Base-by-base conservation (phyloP, 2,888 invertebrate species). In the Rhynchonema sp. region DNA sequence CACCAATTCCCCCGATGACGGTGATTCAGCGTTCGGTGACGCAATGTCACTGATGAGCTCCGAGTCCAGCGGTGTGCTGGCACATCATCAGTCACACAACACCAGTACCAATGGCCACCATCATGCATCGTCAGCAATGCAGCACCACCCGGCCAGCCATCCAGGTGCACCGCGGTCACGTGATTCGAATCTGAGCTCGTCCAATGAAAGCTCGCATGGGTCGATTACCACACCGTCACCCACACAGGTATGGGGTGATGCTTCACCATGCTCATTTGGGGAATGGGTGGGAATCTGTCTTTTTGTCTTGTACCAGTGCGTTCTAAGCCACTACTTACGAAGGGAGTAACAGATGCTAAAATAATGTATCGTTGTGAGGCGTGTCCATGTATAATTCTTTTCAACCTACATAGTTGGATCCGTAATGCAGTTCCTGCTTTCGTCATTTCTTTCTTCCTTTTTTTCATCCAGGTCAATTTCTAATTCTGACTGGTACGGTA, bases 1-100 rank as follows among this genome's bases (percentile, higher is more conserved):
- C 27, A 54, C 54, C 9, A 27, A 28, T 13, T 17, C 9, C 13
- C 54, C 54, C 2, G 52, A 52, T 0, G 94, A 94, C 76, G 92
- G 91, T 76, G 96, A 96, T 77, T 92, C 92, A 20, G 96, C 94
- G 23, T 96, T 92, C 76, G 92, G 92, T 70, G 96, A 96, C 77
- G 91, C 89, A 64, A 89, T 91, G 62, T 89, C 89, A 29, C 84
- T 90, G 82, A 77, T 88, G 64, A 87, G 87, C 29, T 86, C 86
- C 66, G 91, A 91, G 75, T 91, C 90, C 52, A 90, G 90, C n/a
- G 49, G 49, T 3, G 20, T 49, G 20, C 23, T 49, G 9, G 49
- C 49, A n/a, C 9, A 49, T n/a, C 13, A n/a, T n/a, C 49, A 49
- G 9, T 3, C 55, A 87, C 28, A 90, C 89, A 57, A 52, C 54